Base-by-base conservation (phyloP, 2,113 vertebrate species). In the Hippocampus abdominalis region DNA sequence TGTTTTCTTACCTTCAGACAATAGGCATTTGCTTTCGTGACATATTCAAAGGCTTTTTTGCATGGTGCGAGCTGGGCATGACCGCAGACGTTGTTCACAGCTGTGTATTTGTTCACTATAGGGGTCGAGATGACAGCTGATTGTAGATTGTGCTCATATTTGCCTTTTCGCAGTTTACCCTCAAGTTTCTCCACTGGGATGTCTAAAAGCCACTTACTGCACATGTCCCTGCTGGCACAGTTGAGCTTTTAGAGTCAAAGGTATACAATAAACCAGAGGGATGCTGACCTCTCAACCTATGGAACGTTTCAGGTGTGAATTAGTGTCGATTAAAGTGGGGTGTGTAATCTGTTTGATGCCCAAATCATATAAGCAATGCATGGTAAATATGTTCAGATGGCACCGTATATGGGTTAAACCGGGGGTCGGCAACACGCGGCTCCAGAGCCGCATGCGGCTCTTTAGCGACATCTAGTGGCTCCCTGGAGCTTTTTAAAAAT, bases 211-310 rank as follows among this genome's bases (percentile, higher is more conserved):
- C 83, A 84, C 83, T 89, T 44, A 46, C 40, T 46, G 40, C 76
- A 72, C 76, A 70, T 74, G 84, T 84, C 66, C 53, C 73, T 79
- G 76, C 27, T 77, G 80, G 82, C 75, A 75, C 63, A 66, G 75
- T 71, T n/a, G 40, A 81, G 85, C 89, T 89, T 86, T 89, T 85
- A 89, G 79, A 83, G 79, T 84, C 81, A 80, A 88, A 84, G 79
- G 84, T 86, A 76, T 83, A 77, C 23, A 18, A 32, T 59, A 59
- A 62, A 74, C 80, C 75, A 70, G 53, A 61, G 77, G 80, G 81
- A 87, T 53, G 73, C 69, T 67, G 78, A 83, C 87, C 82, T 82
- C 75, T 72, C 77, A 62, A 73, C 76, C 74, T 77, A 85, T 81
- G 81, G 85, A 84, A 81, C 64, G 69, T 71, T 54, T 46, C 57